These are phyloP conservation scores for Coreius guichenoti DNA, from an alignment of 2,797 vertebrate genomes.

Conservation along the genomic window DNA sequence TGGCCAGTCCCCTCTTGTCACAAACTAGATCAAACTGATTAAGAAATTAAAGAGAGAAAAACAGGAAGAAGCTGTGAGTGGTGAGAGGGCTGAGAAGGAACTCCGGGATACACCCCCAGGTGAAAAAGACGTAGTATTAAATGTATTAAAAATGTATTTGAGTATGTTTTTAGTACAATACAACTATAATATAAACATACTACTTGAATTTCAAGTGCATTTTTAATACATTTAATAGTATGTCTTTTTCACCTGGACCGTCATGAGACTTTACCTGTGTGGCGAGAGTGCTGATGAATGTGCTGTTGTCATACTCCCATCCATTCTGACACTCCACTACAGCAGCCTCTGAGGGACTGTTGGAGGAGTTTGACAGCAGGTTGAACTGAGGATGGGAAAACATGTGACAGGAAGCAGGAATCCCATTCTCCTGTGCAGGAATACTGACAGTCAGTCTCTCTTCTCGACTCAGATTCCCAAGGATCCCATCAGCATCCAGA, in stretches of 20 bases:
- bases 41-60: conserved; percentile 20
- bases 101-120: conserved; percentile 67
- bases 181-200: too few relatives aligned
- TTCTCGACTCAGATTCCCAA: conserved; percentile 79
- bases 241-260: conserved; percentile 46
- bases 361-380: conserved; percentile 71
- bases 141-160: too few relatives aligned
- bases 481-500: conserved; percentile 64
- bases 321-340: conserved; percentile 79
- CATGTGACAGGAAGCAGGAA: conserved; percentile 83
- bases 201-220: too few relatives aligned
- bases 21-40: conserved; percentile 79
- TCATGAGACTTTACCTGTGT: conserved; percentile 83
- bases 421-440: conserved; percentile 79
- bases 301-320: conserved; percentile 87
- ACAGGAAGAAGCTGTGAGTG: not conserved
- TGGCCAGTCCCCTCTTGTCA: conserved; percentile 69
- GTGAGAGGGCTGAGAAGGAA: not conserved
- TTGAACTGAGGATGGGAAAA: conserved; percentile 78
- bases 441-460: conserved; percentile 77
- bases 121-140: too few relatives aligned
- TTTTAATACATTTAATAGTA: too few relatives aligned
- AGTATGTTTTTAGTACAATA: too few relatives aligned
- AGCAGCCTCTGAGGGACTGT: not conserved
- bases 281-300: conserved; percentile 86